Evolutionary conservation across 2,797 vertebrate species (phyloP).

Genomic region (Liparis tanakae): DNA sequence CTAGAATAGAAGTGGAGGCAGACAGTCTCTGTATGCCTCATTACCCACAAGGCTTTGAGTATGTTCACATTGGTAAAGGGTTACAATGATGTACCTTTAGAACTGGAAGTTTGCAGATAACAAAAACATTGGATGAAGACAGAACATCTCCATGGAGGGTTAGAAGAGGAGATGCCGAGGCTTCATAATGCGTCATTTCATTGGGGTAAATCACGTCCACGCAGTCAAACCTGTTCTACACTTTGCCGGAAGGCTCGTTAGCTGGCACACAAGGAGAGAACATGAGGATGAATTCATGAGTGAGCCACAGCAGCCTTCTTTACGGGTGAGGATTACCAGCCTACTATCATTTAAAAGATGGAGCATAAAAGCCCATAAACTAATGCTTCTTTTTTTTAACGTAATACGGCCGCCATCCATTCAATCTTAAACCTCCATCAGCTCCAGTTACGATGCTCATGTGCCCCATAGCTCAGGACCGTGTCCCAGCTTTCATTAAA

Average conservation of each 20-base stretch:
- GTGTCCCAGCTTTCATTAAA: neutral
- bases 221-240: neutral
- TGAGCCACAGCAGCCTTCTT: neutral
- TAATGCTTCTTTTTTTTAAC: neutral
- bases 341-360: neutral
- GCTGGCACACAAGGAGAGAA: neutral
- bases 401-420: neutral
- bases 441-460: neutral
- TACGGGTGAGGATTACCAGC: neutral
- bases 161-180: neutral
- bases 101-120: neutral
- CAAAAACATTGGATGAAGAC: neutral
- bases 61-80: neutral
- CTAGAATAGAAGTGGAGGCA: constrained; percentile 10
- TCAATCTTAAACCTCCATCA: neutral
- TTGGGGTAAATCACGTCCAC: neutral
- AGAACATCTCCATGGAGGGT: neutral
- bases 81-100: too few relatives aligned
- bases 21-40: constrained; percentile 16
- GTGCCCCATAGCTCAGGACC: neutral
- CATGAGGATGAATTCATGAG: neutral
- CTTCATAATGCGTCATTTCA: neutral
- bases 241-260: neutral
- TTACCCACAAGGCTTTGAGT: neutral
- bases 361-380: neutral